Evolutionary conservation across 2,797 vertebrate species (phyloP).

Genomic region (Austrolebias charrua): DNA sequence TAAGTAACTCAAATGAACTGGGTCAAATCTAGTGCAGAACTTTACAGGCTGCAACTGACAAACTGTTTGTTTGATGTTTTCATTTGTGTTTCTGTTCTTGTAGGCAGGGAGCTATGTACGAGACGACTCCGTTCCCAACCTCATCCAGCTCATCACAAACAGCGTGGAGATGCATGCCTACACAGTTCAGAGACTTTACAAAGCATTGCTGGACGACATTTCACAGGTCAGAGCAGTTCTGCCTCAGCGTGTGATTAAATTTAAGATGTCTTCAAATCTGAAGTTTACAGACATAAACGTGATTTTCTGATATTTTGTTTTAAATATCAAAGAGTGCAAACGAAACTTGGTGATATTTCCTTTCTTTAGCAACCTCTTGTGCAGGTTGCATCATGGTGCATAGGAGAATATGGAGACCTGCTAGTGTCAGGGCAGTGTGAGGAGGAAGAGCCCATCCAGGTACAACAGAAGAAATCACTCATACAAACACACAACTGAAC

Average conservation of each 20-base stretch:
- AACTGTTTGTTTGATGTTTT: slow-evolving; percentile 6
- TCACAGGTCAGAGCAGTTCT: slow-evolving; percentile 85
- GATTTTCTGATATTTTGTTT: neutral
- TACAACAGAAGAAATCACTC: slow-evolving; percentile 56
- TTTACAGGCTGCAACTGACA: neutral
- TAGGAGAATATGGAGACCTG: slow-evolving; percentile 98
- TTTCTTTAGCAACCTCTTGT: slow-evolving; percentile 90
- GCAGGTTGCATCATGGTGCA: slow-evolving; percentile 98
- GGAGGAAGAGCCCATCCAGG: slow-evolving; percentile 98
- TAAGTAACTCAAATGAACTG: slow-evolving; percentile 23
- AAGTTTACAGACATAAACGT: neutral
- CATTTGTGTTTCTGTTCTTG: slow-evolving; percentile 47
- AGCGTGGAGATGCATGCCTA: slow-evolving; percentile 98
- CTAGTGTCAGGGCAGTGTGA: slow-evolving; percentile 97
- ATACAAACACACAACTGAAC: neutral
- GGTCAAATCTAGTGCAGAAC: neutral
- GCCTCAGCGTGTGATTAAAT: slow-evolving; percentile 11
- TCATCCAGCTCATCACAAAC: slow-evolving; percentile 99
- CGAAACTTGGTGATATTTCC: slow-evolving; percentile 13
- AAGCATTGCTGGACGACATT: slow-evolving; percentile 96
- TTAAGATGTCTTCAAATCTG: neutral
- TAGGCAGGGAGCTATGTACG: slow-evolving; percentile 98
- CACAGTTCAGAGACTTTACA: slow-evolving; percentile 98
- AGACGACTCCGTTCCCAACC: slow-evolving; percentile 97
- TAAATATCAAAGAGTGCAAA: neutral